Evolutionary conservation across 2,113 vertebrate species (phyloP).

Genomic region (Sapayoa aenigma): DNA sequence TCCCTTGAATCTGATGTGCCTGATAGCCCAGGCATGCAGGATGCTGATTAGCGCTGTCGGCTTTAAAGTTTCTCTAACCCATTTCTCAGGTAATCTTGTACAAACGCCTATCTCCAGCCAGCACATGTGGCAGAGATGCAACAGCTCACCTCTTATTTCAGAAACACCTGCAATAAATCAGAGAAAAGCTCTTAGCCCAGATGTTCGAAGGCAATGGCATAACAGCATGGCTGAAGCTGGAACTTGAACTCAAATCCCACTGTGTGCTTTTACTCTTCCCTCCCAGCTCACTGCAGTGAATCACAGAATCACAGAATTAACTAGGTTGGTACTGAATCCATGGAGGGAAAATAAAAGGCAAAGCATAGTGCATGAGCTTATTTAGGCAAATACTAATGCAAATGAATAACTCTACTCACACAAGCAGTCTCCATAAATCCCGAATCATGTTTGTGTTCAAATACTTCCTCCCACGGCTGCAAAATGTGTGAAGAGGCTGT

Average conservation of each 20-base stretch:
- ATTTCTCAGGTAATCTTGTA: slow-evolving; percentile 21
- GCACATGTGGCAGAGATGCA: background rate
- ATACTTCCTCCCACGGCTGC: slow-evolving; percentile 43
- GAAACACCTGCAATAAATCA: background rate
- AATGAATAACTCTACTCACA: slow-evolving; percentile 10
- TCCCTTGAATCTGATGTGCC: background rate
- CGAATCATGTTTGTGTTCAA: slow-evolving; percentile 30
- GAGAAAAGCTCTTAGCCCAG: slow-evolving; percentile 2
- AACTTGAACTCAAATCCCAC: background rate
- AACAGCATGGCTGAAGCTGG: background rate
- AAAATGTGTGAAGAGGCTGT: slow-evolving; percentile 30
- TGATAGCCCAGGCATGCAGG: background rate
- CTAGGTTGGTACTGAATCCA: background rate
- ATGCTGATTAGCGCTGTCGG: background rate
- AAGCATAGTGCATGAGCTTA: background rate
- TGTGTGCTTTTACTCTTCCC: background rate
- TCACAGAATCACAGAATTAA: no score
- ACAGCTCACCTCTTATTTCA: slow-evolving; percentile 5
- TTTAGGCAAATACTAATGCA: background rate
- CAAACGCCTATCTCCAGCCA: background rate
- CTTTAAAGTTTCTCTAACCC: background rate
- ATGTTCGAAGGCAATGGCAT: background rate
- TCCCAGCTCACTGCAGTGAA: fast-evolving
- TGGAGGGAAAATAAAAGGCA: background rate
- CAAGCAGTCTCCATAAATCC: background rate